Evolutionary conservation across 1,140 invertebrate genomes (phyloP).

Genomic region (Leptopilina boulardi): DNA sequence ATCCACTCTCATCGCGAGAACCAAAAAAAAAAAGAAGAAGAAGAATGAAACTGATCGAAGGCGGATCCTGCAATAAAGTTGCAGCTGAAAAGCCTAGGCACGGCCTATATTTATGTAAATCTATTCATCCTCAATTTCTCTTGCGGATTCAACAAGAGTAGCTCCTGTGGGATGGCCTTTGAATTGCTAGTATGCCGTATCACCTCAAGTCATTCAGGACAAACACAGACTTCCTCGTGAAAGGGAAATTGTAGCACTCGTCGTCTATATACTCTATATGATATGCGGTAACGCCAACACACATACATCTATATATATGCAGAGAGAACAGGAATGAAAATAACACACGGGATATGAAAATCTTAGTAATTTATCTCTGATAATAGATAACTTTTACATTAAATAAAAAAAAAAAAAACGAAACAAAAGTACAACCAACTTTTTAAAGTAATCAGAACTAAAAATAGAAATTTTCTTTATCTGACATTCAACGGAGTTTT

Average conservation of each 20-base stretch:
- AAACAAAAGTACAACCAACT: too few relatives aligned
- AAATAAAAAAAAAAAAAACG: too few relatives aligned
- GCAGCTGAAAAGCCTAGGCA: background rate
- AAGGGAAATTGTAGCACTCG: slow-evolving; percentile 57
- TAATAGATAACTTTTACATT: too few relatives aligned
- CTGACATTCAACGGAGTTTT: too few relatives aligned
- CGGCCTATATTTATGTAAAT: slow-evolving; percentile 24
- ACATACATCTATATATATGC: too few relatives aligned
- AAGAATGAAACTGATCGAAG: background rate
- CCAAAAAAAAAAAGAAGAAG: background rate
- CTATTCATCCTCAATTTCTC: slow-evolving; percentile 16
- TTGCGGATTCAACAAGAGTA: background rate
- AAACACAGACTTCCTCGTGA: slow-evolving; percentile 55
- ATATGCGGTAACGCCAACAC: slow-evolving; percentile 37
- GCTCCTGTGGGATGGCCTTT: background rate
- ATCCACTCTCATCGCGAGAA: background rate
- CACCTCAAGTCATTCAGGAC: slow-evolving; percentile 19
- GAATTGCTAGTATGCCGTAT: slow-evolving; percentile 8
- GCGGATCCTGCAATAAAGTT: slow-evolving; percentile 16
- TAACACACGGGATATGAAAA: background rate
- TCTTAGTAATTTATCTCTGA: too few relatives aligned
- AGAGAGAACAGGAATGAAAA: slow-evolving; percentile 47
- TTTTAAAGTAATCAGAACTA: too few relatives aligned
- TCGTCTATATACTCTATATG: slow-evolving; percentile 29
- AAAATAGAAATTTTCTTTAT: too few relatives aligned